phyloP scores from a whole-genome alignment of 2,888 invertebrate genomes.

The Amphipyra tragopoginis region DNA sequence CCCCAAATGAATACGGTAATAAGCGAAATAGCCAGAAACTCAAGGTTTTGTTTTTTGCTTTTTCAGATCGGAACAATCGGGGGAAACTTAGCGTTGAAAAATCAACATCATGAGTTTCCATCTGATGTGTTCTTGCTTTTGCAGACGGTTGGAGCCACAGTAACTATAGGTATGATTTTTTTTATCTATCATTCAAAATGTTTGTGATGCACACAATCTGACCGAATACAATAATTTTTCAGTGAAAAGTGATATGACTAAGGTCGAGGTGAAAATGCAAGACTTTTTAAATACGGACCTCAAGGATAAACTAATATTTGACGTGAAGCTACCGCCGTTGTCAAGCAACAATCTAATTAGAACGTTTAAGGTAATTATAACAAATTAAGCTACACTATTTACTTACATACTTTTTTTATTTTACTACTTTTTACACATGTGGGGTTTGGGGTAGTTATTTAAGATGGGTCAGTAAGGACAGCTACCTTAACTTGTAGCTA shows the following conservation, averaged over 20 bases:
- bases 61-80: constrained; percentile 92
- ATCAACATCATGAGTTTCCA: constrained; percentile 91
- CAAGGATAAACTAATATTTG: constrained; percentile 80
- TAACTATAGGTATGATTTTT: constrained; percentile 83
- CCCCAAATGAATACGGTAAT: too few species aligned
- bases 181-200: neutral
- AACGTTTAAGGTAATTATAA: constrained; percentile 78
- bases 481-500: too few species aligned
- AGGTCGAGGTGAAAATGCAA: constrained; percentile 66
- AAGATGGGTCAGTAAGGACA: too few species aligned
- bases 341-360: constrained; percentile 75
- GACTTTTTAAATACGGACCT: constrained; percentile 82
- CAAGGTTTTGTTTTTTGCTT: neutral
- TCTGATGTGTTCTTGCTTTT: constrained; percentile 93
- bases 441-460: too few species aligned
- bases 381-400: too few species aligned
- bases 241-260: constrained; percentile 69
- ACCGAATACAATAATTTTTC: constrained; percentile 58
- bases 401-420: too few species aligned
- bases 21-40: too few species aligned
- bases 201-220: too few species aligned
- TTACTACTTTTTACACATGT: too few species aligned
- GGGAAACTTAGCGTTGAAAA: constrained; percentile 92
- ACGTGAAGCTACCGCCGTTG: constrained; percentile 84
- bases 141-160: constrained; percentile 89